Evolutionary conservation across 2,888 invertebrate species (phyloP), one percentile per base, ranked within the genome.

Genomic region (Tromatobia lineatoria): DNA sequence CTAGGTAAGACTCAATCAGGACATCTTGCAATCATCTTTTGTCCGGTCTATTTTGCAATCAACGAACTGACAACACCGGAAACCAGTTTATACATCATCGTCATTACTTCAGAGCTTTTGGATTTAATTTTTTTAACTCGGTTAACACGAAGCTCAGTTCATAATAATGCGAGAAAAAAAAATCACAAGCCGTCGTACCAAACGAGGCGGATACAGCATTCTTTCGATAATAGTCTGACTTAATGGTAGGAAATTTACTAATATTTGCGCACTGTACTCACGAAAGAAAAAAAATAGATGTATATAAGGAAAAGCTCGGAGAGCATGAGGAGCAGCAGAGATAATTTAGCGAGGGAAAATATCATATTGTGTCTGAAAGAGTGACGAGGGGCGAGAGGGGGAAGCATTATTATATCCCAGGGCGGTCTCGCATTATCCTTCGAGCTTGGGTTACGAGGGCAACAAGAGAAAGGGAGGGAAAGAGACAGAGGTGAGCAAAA

Each of bases 341-440:
- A 90, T 90, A 89, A 90, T 88, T 90, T 88, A 85, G 66, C 87
- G 88, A 87, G 86, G 86, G 82, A 89, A 90, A 89, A 89, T 88
- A 89, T 88, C 80, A 87, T 83, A 88, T 90, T 88, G 89, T 88
- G 85, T 81, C 83, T 88, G 76, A 87, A 83, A 84, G 83, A 76
- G 76, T 66, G 29, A 66, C 79, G 64, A n/a, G 69, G 67, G 71
- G 70, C 76, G 47, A 75, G 42, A 54, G 66, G 67, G 80, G 71
- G 59, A 61, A 80, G 73, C 73, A 76, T 76, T 80, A 80, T 83
- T 80, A 77, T 80, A 73, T 86, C 84, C 76, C 80, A 86, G 67
- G 70, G 80, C 57, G 45, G 23, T 74, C 66, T 77, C 64, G 52
- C 25, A 83, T 83, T 83, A 83, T 83, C 67, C 76, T 83, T 25